Evolutionary conservation across 1,140 invertebrate genomes (phyloP), one percentile per base, ranked within the genome.

Genomic region (Drosophila paulistorum): DNA sequence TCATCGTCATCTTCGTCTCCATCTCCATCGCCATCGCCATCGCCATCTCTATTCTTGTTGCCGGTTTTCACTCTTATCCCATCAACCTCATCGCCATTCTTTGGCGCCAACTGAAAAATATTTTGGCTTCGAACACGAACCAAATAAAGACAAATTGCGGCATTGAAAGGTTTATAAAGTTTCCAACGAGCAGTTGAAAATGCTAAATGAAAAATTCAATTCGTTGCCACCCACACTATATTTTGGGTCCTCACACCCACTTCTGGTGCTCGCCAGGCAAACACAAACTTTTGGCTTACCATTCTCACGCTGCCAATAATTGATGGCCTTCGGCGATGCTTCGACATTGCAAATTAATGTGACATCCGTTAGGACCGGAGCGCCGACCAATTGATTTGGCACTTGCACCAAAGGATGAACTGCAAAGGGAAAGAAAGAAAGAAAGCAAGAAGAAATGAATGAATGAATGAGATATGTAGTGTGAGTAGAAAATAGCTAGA

Each of bases 261-360:
- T 26, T 26, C 23, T 26, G 23, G 3, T 39, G 11, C 3, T 5
- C 35, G 35, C 14, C 65, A 42, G 23, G 42, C 23, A 23, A 55
- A 57, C 64, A 67, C 23, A 23, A 70, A 57, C 9, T 69, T 35
- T 13, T 39, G 65, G 77, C 93, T 94, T 93, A 97, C 96, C 96
- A 81, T 95, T 96, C 81, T 96, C 96, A 80, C 96, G 94, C 58
- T 96, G 96, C 96, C 96, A 97, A 90, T 96, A 97, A 93, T 97
- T 97, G 91, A 97, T 96, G 68, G 96, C 96, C 92, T 96, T 96
- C 7, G 96, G 96, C 33, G 96, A 97, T 62, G 96, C 96, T 92
- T 97, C 96, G 30, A 97, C 96, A 86, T 96, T 94, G 92, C 97
- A 98, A 91, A 97, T 95, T 68, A 98, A 94, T 39, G 96, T 96